Percentiles rank a stretch among this genome's conserved stretches.
These are phyloP conservation scores for Lithophane ornitopus DNA, from an alignment of 2,888 invertebrate species.

Conservation along the genomic window DNA sequence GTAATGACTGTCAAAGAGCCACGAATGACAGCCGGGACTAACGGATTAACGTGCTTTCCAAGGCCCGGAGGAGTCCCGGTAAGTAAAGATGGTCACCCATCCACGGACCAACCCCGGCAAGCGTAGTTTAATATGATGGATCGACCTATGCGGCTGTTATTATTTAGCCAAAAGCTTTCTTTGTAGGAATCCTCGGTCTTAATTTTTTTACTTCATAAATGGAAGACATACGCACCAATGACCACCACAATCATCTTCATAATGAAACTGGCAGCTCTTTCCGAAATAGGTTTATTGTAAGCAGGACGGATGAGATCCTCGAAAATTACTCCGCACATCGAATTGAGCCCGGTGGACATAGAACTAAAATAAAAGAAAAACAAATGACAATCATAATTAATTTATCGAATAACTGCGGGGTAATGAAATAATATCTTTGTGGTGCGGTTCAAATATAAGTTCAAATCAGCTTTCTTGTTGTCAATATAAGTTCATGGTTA, in stretches of 20 bases:
- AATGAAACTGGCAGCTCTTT: conserved; percentile 92
- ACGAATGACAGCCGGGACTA: no score
- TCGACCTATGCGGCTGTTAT: no score
- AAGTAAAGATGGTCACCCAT: no score
- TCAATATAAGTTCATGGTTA: no score
- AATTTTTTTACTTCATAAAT: background rate
- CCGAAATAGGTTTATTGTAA: conserved; percentile 91
- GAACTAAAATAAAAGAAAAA: conserved; percentile 88
- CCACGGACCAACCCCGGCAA: no score
- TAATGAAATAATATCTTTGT: background rate
- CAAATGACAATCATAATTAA: background rate
- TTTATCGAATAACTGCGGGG: background rate
- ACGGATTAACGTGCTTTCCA: no score
- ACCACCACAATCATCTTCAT: conserved; percentile 93
- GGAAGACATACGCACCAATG: conserved; percentile 84
- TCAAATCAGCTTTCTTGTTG: background rate
- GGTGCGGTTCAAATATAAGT: background rate
- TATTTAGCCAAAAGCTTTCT: no score
- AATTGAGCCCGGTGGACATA: conserved; percentile 94
- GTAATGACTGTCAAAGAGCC: no score
- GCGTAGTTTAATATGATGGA: no score
- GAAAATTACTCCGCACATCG: conserved; percentile 94
- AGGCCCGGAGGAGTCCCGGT: no score
- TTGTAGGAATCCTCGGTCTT: background rate
- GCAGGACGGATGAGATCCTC: conserved; percentile 93